Percentiles rank a stretch among this genome's conserved stretches.
Evolutionary conservation across 2,113 vertebrate species (phyloP).

Genomic region (Pica pica): DNA sequence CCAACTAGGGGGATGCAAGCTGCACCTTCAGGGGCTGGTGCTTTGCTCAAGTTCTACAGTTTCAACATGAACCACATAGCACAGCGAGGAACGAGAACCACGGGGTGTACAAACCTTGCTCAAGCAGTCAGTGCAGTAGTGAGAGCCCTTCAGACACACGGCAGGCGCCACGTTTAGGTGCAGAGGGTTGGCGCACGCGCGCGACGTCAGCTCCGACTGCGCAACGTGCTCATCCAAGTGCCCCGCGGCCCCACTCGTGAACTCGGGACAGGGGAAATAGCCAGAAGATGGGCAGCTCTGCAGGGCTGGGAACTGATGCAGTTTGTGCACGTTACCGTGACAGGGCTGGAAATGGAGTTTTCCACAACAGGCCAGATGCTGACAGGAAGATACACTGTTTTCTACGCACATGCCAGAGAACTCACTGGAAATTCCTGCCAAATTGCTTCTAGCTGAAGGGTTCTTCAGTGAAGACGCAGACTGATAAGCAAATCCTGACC

Average conservation of each 20-base stretch:
- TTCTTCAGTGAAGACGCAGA: slow-evolving; percentile 70
- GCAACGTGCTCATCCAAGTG: slow-evolving; percentile 74
- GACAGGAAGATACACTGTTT: slow-evolving; percentile 71
- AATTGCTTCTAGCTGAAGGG: slow-evolving; percentile 60
- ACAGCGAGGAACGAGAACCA: not conserved
- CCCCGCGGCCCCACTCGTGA: slow-evolving; percentile 72
- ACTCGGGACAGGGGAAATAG: slow-evolving; percentile 82
- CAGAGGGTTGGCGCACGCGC: slow-evolving; percentile 85
- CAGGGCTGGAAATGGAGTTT: slow-evolving; percentile 79
- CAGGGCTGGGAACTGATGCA: slow-evolving; percentile 72
- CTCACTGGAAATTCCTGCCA: slow-evolving; percentile 61
- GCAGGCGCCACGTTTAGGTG: slow-evolving; percentile 86
- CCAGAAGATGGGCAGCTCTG: slow-evolving; percentile 77
- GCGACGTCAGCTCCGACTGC: slow-evolving; percentile 78
- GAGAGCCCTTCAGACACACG: slow-evolving; percentile 86
- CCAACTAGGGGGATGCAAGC: not conserved
- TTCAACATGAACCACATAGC: accelerated
- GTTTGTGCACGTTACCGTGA: slow-evolving; percentile 67
- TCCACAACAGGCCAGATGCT: slow-evolving; percentile 83
- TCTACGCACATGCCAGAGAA: slow-evolving; percentile 74
- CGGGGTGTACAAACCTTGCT: slow-evolving; percentile 85
- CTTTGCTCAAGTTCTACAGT: not conserved
- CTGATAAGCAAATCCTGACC: slow-evolving; percentile 74
- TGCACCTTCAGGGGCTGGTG: accelerated
- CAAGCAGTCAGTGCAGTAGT: slow-evolving; percentile 89